A percentile compares a stretch with the other conserved stretches of the same genome.
Evolutionary conservation across 2,113 vertebrate genomes (phyloP).

Genomic region (Pseudorasbora parva): DNA sequence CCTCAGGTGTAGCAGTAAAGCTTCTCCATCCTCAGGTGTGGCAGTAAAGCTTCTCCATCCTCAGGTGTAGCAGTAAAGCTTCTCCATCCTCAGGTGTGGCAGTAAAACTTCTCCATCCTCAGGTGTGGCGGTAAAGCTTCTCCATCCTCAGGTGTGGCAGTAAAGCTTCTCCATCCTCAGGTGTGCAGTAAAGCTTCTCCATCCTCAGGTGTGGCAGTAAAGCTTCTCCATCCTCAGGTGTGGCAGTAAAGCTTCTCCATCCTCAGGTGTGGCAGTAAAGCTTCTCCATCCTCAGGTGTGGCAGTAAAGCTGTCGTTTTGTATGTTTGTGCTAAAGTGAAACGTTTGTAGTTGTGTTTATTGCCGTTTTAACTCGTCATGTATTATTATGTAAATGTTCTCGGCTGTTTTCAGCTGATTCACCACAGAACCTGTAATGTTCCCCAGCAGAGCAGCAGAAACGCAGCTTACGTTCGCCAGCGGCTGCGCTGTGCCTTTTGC

Average conservation of each 20-base stretch:
- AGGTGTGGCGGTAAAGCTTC: slow-evolving; percentile 92
- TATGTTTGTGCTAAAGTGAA: too few species aligned
- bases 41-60: slow-evolving; percentile 64
- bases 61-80: slow-evolving; percentile 89
- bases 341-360: too few species aligned
- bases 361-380: too few species aligned
- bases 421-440: too few species aligned
- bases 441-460: too few species aligned
- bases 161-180: slow-evolving; percentile 69
- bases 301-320: too few species aligned
- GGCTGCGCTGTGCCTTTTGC: too few species aligned
- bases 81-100: slow-evolving; percentile 80
- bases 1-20: slow-evolving; percentile 86
- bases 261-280: slow-evolving; percentile 86
- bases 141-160: slow-evolving; percentile 80
- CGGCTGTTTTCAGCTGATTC: too few species aligned
- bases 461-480: too few species aligned
- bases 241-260: slow-evolving; percentile 78
- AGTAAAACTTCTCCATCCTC: not conserved
- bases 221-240: slow-evolving; percentile 73
- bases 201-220: slow-evolving; percentile 83
- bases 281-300: slow-evolving; percentile 78
- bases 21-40: slow-evolving; percentile 78
- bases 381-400: too few species aligned
- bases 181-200: too few species aligned